Evolutionary conservation across 2,888 invertebrate genomes (phyloP).

Genomic region (Formica aserva): DNA sequence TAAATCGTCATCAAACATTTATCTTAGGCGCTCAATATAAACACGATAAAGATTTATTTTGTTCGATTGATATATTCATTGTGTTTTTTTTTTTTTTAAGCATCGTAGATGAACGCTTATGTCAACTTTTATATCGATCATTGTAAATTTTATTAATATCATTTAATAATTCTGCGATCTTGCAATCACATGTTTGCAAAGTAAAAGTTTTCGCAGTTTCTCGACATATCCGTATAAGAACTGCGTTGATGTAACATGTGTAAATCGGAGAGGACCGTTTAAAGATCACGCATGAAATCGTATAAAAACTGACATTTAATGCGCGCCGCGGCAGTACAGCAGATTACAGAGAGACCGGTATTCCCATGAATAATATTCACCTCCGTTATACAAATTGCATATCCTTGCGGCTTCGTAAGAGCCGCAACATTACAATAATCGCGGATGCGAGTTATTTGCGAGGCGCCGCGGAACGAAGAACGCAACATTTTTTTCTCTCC

Average conservation of each 20-base stretch:
- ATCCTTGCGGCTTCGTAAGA: constrained; percentile 26
- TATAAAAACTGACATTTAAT: not conserved
- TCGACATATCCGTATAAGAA: not conserved
- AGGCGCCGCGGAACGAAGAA: constrained; percentile 19
- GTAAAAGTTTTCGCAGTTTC: not conserved
- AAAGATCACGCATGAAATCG: not conserved
- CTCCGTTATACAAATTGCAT: constrained; percentile 35
- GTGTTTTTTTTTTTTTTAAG: not conserved
- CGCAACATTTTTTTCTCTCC: not conserved
- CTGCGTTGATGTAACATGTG: not conserved
- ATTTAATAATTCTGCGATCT: not conserved
- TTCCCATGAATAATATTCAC: constrained; percentile 37
- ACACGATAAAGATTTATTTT: not conserved
- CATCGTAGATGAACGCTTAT: not conserved
- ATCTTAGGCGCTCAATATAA: not conserved
- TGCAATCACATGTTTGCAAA: not conserved
- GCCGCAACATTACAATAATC: constrained; percentile 27
- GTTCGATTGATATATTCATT: not conserved
- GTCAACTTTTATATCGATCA: not conserved
- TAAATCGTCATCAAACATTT: not conserved
- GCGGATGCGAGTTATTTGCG: constrained; percentile 19
- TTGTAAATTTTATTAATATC: not conserved
- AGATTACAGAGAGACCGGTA: constrained; percentile 29
- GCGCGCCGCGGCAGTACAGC: not conserved
- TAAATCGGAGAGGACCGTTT: not conserved